Conservation (phyloP, 2,113 vertebrate genomes). For the Hippotragus niger region DNA sequence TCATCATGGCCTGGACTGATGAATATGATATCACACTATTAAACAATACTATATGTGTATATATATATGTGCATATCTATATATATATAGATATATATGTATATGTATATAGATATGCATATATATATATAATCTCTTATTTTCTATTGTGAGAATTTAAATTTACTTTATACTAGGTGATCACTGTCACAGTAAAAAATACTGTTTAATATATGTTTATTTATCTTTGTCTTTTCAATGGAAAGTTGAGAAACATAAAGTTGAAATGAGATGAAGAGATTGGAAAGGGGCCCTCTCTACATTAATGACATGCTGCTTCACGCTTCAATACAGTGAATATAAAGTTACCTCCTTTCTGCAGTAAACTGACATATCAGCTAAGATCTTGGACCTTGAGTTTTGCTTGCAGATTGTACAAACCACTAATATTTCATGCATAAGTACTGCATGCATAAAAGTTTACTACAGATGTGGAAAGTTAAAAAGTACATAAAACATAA, state of each 20-base stretch:
- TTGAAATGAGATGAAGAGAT: neutral
- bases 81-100: too few relatives aligned
- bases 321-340: accelerated
- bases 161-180: neutral
- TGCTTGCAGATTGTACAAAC: neutral
- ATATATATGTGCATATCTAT: too few relatives aligned
- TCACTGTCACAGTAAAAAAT: neutral
- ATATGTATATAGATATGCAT: too few relatives aligned
- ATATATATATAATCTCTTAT: too few relatives aligned
- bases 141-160: neutral
- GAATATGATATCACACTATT: neutral
- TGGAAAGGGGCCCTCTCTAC: neutral
- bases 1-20: neutral
- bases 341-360: neutral
- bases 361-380: neutral
- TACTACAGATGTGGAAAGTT: neutral
- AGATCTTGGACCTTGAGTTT: neutral
- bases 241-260: neutral
- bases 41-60: neutral
- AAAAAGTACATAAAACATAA: neutral
- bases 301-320: neutral
- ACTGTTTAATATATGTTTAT: neutral
- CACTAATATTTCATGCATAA: neutral
- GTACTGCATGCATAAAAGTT: neutral
- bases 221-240: neutral